Base-by-base conservation (phyloP, 2,113 vertebrate species). In the Solenodon paradoxus region DNA sequence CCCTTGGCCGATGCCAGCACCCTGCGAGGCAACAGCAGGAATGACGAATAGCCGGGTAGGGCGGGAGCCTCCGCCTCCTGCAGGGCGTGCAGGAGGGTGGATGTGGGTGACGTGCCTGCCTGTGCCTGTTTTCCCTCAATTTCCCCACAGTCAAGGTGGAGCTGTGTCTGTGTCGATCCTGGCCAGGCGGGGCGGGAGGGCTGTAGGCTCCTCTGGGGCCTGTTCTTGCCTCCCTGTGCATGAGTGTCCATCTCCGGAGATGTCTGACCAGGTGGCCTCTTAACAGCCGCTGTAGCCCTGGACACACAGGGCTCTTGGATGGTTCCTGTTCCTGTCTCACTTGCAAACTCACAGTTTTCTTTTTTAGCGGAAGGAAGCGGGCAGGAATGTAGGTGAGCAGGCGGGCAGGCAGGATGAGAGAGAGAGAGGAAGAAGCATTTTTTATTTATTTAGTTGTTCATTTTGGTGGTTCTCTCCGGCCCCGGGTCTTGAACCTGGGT, bases 241-340 rank as follows among this genome's bases (percentile, higher is more conserved):
- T 81, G 75, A 20, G 66, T 78, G 51, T 35, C 78, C n/a, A 4
- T 26, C 22, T 63, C 30, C 55, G 77, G 26, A 57, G 59, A 30
- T 7, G 51, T 13, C 49, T 28, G 57, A 0, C 19, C 17, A 9
- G 75, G 45, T 35, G 16, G 22, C 22, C 83, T 75, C 35, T 15
- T 30, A 0, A 11, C 20, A 10, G 57, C 71, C 40, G 20, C 49
- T 10, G 32, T 47, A 42, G 64, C 13, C 59, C 28, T 19, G 26
- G 32, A 55, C 68, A 20, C 3, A 32, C 7, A 0, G n/a, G n/a
- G n/a, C n/a, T n/a, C n/a, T n/a, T 3, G 57, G 75, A 0, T 19
- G 28, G 40, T n/a, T n/a, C n/a, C n/a, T 10, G 57, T n/a, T 32
- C 38, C 17, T 64, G 16, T 30, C 72, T 59, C 12, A 47, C 35